Conservation (phyloP, 2,888 invertebrate genomes). For the Nebria brevicollis region DNA sequence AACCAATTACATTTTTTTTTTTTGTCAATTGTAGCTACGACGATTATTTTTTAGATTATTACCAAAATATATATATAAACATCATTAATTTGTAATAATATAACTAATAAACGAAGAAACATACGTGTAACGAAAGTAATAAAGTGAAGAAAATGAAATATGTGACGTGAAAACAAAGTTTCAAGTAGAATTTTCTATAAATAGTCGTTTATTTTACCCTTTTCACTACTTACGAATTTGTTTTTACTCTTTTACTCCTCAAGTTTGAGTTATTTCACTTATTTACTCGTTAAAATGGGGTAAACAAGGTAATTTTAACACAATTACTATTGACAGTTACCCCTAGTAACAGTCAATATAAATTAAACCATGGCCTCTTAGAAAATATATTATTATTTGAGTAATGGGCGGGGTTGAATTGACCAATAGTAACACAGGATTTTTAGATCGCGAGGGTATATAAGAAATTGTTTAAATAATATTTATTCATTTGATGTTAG, state of each 20-base stretch:
- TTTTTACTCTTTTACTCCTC: too few relatives aligned
- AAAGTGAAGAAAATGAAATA: neutral
- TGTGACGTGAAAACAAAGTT: neutral
- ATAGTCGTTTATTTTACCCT: too few relatives aligned
- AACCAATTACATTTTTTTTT: neutral
- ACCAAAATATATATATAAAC: neutral
- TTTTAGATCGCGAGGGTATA: neutral
- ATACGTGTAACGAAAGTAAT: neutral
- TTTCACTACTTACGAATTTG: too few relatives aligned
- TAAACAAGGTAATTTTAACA: neutral
- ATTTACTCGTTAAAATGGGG: neutral
- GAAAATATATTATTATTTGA: neutral
- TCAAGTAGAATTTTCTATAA: neutral
- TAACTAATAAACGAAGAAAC: neutral
- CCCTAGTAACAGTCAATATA: neutral
- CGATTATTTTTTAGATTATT: conserved; percentile 8
- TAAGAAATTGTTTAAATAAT: neutral
- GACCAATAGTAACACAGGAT: neutral
- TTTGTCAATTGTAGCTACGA: neutral
- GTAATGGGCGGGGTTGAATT: neutral
- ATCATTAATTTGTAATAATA: neutral
- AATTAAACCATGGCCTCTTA: neutral
- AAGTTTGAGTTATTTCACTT: neutral
- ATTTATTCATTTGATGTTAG: neutral
- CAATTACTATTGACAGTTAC: neutral